Evolutionary conservation across 1,140 invertebrate genomes (phyloP), one percentile per base, ranked within the genome.

Genomic region (Tetramorium parvispinum): DNA sequence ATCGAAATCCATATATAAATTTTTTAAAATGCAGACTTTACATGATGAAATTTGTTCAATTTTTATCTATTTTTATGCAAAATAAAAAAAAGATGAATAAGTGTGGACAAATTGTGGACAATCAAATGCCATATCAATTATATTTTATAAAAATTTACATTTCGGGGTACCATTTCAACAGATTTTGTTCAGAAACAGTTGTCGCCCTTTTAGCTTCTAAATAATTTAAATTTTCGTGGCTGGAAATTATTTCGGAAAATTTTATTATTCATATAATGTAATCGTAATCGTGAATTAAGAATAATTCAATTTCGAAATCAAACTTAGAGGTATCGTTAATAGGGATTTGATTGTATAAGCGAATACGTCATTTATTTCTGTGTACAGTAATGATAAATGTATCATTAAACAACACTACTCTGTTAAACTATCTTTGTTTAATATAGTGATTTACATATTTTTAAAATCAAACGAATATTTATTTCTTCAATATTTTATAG

Each of bases 191-290:
- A 32, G 32, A 32, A 32, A 6, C 46, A 27, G n/a, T 77, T 73
- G 18, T 6, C 68, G 32, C 1, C 24, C 24, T 73, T 46, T 85
- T 16, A 10, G 66, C 82, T 59, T 49, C 18, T 46, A 73, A 73
- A 40, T 21, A 59, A 21, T 27, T 37, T 53, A 18, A 53, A 68
- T 13, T 53, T 40, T 68, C 2, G 32, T 43, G 13, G 13, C 24
- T 21, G 77, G 11, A 51, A 79, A 55, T 53, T 24, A 18, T 68
- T 46, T 53, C 3, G 32, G 8, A 7, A 24, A 0, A 32, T 24
- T 66, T 51, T 32, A 13, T 27, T 66, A 21, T 21, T 24, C 13
- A 10, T 3, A 18, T 49, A 78, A 78, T 65, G 27, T 49, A 32
- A 32, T 3, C 32, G 32, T 32, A 32, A 32, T 32, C 32, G 32